Evolutionary conservation across 2,888 invertebrate species (phyloP).

Genomic region (Linnaemya vulpina): DNA sequence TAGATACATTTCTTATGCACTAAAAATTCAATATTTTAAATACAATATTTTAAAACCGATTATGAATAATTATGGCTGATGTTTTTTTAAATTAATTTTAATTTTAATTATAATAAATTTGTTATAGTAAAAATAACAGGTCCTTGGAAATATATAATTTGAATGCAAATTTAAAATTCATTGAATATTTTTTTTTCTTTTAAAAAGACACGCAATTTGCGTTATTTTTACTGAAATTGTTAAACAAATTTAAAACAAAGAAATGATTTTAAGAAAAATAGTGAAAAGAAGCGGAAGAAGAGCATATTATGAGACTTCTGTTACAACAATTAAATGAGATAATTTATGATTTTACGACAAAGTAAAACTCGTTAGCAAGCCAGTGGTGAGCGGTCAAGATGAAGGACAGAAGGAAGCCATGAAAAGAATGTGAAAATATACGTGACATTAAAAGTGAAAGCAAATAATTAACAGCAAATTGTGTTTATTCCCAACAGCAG

Average conservation of each 20-base stretch:
- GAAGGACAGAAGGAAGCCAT: not conserved
- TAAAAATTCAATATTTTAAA: too few relatives aligned
- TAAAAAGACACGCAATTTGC: not conserved
- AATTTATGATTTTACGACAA: conserved; percentile 58
- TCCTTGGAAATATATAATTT: too few relatives aligned
- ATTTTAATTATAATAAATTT: too few relatives aligned
- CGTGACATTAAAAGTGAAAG: conserved; percentile 63
- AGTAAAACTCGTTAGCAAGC: conserved; percentile 25
- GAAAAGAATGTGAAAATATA: not conserved
- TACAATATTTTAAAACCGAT: too few relatives aligned
- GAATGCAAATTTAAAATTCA: too few relatives aligned
- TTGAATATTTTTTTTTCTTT: conserved; percentile 17
- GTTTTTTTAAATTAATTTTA: too few relatives aligned
- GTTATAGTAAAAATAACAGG: too few relatives aligned
- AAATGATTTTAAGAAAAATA: not conserved
- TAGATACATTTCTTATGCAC: too few relatives aligned
- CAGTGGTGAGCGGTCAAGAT: not conserved
- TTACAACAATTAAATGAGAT: conserved; percentile 60
- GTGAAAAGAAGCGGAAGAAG: not conserved
- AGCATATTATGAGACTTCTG: conserved; percentile 46
- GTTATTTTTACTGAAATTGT: conserved; percentile 13
- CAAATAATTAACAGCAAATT: conserved; percentile 66
- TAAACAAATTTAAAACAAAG: not conserved
- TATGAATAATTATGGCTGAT: too few relatives aligned
- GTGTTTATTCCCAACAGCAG: conserved; percentile 10